phyloP scores from a whole-genome alignment of 2,113 vertebrate genomes.

The Lonchura striata region DNA sequence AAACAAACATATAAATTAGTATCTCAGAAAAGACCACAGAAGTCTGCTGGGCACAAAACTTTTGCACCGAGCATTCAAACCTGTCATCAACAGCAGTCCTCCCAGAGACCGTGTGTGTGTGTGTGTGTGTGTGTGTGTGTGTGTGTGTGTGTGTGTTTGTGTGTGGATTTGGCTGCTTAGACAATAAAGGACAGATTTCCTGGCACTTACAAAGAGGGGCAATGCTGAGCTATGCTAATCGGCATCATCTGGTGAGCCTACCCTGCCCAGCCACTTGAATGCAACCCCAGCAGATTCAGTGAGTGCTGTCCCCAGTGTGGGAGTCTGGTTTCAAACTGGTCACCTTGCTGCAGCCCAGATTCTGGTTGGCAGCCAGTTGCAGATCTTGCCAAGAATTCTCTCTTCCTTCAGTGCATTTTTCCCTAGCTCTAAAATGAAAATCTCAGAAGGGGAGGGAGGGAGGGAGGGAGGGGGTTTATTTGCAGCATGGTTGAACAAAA shows the following conservation, averaged over 20 bases:
- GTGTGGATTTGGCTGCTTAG: constrained; percentile 20
- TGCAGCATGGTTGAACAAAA: not conserved
- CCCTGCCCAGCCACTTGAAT: not conserved
- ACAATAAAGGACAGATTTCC: constrained; percentile 55
- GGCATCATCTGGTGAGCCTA: constrained; percentile 52
- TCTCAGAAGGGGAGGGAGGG: not conserved
- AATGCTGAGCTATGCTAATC: constrained; percentile 52
- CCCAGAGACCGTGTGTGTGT: not conserved
- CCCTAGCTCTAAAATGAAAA: constrained; percentile 15
- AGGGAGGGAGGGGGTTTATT: not conserved
- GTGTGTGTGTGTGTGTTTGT: not conserved
- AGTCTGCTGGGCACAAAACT: not conserved
- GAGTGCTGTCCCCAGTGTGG: not conserved
- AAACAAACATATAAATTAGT: not conserved
- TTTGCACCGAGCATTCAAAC: not conserved
- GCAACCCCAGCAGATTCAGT: not conserved
- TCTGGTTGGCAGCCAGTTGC: not conserved
- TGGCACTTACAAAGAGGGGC: not conserved
- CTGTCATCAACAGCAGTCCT: not conserved
- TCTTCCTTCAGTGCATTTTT: constrained; percentile 18
- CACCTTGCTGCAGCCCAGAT: not conserved
- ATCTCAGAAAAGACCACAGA: not conserved
- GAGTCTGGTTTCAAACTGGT: constrained; percentile 29
- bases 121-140: not conserved
- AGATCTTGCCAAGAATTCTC: constrained; percentile 23